These are phyloP conservation scores for Lepeophtheirus salmonis DNA, from an alignment of 1,140 invertebrate species.

Conservation along the genomic window DNA sequence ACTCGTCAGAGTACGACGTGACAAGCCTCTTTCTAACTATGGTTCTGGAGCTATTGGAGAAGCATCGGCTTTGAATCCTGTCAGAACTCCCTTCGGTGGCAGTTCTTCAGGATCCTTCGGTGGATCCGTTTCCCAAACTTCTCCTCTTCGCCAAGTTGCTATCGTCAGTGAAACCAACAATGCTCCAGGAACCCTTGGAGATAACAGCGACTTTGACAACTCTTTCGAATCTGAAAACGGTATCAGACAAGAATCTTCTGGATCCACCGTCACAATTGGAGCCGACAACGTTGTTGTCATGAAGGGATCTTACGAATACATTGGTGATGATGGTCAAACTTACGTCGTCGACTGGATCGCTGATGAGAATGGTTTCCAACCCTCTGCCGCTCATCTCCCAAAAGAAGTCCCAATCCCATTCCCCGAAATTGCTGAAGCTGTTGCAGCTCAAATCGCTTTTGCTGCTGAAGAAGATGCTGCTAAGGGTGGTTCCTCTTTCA, in stretches of 20 bases:
- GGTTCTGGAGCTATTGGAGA: background rate
- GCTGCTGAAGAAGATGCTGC: constrained; percentile 10
- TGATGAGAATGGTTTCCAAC: constrained; percentile 44
- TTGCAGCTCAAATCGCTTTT: constrained; percentile 12
- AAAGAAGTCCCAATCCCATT: background rate
- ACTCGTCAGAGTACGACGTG: background rate
- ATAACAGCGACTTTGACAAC: constrained; percentile 6
- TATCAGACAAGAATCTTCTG: background rate
- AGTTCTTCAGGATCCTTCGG: background rate
- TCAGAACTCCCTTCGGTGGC: background rate
- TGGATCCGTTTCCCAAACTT: background rate
- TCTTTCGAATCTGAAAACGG: constrained; percentile 12
- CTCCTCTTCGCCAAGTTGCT: background rate
- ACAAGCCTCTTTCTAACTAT: background rate
- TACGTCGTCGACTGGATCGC: constrained; percentile 31
- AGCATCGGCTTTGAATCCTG: background rate
- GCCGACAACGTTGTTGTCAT: background rate
- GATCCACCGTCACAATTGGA: background rate
- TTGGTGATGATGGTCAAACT: constrained; percentile 18
- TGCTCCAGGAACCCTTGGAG: background rate
- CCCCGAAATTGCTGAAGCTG: constrained; percentile 17
- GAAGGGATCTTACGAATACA: constrained; percentile 19
- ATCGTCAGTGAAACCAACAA: background rate
- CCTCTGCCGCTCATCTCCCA: constrained; percentile 32
- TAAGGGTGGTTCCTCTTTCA: background rate